Evolutionary conservation across 1,140 invertebrate genomes (phyloP), one percentile per base, ranked within the genome.

Genomic region (Sweltsa coloradensis): DNA sequence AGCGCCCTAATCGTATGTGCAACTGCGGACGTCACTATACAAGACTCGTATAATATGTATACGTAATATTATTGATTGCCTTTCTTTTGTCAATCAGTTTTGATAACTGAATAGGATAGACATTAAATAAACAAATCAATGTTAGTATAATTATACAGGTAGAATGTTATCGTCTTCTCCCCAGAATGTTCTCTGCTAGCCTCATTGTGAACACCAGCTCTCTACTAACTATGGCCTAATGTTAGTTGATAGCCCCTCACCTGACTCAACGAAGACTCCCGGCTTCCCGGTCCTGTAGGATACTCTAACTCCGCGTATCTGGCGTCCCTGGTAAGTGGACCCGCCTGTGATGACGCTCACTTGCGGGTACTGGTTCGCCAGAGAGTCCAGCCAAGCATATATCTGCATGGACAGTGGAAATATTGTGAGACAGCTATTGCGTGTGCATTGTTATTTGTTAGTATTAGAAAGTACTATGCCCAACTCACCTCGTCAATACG

Each of bases 31-130:
- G n/a, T n/a, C n/a, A n/a, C n/a, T n/a, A n/a, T n/a, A n/a, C n/a
- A n/a, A n/a, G n/a, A n/a, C n/a, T n/a, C n/a, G n/a, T n/a, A n/a
- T n/a, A n/a, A n/a, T n/a, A n/a, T n/a, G n/a, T n/a, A n/a, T n/a
- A n/a, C n/a, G n/a, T n/a, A n/a, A n/a, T n/a, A n/a, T n/a, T n/a
- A n/a, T n/a, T n/a, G n/a, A n/a, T n/a, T 85, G 80, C 26, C 67
- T 68, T 55, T 52, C 52, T 61, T 53, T 21, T 22, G 22, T 16
- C 18, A 22, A n/a, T n/a, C n/a, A n/a, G n/a, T n/a, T n/a, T n/a
- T n/a, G n/a, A n/a, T n/a, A n/a, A n/a, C n/a, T n/a, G n/a, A n/a
- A n/a, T n/a, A n/a, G n/a, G n/a, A n/a, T n/a, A n/a, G n/a, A n/a
- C n/a, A n/a, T n/a, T n/a, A n/a, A n/a, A n/a, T n/a, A n/a, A n/a